Evolutionary conservation across 2,888 invertebrate species (phyloP), one percentile per base, ranked within the genome.

Genomic region (Tinea pellionella): DNA sequence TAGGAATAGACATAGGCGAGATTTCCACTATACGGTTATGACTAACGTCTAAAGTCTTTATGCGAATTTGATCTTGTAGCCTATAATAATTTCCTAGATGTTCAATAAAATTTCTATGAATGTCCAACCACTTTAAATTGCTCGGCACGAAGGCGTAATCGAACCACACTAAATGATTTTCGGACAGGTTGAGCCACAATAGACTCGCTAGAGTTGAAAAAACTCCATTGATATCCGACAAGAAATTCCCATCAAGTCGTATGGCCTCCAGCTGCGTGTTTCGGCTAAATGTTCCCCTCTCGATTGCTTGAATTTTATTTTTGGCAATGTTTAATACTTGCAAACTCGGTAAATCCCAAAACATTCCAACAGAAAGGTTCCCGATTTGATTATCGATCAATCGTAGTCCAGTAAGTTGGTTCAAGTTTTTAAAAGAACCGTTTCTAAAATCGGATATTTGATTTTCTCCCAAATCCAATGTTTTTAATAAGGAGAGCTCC

Each of bases 161-260:
- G 80, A 97, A 96, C 95, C 95, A 95, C 67, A 94, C 93, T 71
- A 97, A 88, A 85, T 95, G 95, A 88, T 96, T 96, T 85, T 95
- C 95, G 43, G 96, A 96, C 59, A 96, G 89, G 81, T 96, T 96
- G 62, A 97, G 86, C 93, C 96, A 94, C 71, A 95, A 84, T 63
- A 97, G 88, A 65, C 93, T 94, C n/a, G 93, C 91, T 29, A 97
- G 88, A 62, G 95, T 93, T 37, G 95, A 92, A 74, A 96, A 95
- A 62, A 96, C 94, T 13, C 96, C 96, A 80, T 96, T 96, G 70
- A 97, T 94, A 75, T 96, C 95, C 58, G 94, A 92, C 66, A 97
- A 88, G 74, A 93, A 94, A 79, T 97, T 97, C 63, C 94, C 94
- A 74, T 97, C 96, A 66, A 97, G 85, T 42, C 96, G 90, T 67